Base-by-base conservation (phyloP, 2,888 invertebrate species). In the Apamea epomidion region DNA sequence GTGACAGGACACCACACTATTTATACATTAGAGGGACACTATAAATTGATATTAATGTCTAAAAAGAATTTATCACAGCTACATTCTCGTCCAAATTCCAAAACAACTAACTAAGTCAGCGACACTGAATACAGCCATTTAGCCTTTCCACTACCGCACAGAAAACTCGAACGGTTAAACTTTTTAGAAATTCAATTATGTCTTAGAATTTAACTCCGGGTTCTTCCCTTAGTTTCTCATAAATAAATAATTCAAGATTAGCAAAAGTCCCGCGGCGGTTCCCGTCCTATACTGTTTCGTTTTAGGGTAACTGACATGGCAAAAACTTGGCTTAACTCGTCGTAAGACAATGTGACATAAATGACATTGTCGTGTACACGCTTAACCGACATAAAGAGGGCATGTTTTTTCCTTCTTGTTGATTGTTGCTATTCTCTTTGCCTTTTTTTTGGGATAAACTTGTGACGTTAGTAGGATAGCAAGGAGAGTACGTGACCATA, bases 241-340 rank as follows among this genome's bases (percentile, higher is more conserved):
- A 88, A 81, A 88, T 88, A 88, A 80, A 88, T 88, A 88, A 88
- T 87, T 84, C 67, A 86, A 74, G 65, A 84, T 81, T 74, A 82
- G 70, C 72, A 16, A 78, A 81, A 87, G 68, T 78, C 74, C 64
- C 65, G n/a, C 67, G 12, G 84, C 69, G 42, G 16, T 45, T 60
- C 42, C 48, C n/a, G 70, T 74, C 79, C 58, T 58, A 73, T 74
- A 76, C 51, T 76, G 70, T 80, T 86, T 80, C 72, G 29, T 60
- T 76, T 79, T 73, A 65, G 54, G 45, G 60, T 80, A 80, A 87
- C 74, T 79, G 80, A 71, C 68, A 73, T 70, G 12, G 58, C 78
- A 74, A 83, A 76, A 86, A 82, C 68, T 83, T 70, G 51, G 37
- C 58, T 32, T 25, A 54, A 62, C 62, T 69, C 74, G 67, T 18